Evolutionary conservation across 2,888 invertebrate species (phyloP), one percentile per base, ranked within the genome.

Genomic region (Siphlonurus alternatus): DNA sequence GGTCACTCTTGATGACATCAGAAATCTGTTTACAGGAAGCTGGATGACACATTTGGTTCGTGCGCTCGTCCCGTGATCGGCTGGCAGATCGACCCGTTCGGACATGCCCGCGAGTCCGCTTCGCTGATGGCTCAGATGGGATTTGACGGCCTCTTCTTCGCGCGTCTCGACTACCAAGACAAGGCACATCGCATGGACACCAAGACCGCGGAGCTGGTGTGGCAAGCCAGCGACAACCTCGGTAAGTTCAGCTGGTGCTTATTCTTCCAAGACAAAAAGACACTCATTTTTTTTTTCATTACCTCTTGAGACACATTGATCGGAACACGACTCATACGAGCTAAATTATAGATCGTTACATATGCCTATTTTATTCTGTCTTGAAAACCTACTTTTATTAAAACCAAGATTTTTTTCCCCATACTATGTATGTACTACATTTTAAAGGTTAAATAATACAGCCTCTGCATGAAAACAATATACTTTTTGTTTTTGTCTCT

Each of bases 1-100:
- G n/a, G n/a, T n/a, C n/a, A n/a, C n/a, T n/a, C n/a, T n/a, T 38
- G 38, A 38, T 15, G 15, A 38, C 5, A 38, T 15, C 38, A 38
- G 15, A 38, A 10, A 10, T 22, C 5, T 59, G 59, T 22, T 59
- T 38, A 20, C 19, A 77, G 77, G 63, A 75, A 76, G 2, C 69
- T 81, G 15, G 80, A 86, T 69, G 81, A 85, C 3, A 84, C 86
- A 0, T 86, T 89, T 70, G 88, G 87, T 0, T 74, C 77, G 1
- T 90, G 89, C 71, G 91, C 83, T 0, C 76, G 83, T 2, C 91
- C 92, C 0, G 81, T 80, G 64, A 81, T 87, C 7, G 90, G 84
- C 0, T 90, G 91, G 91, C 90, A 88, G 71, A 87, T 88, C 51
- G 92, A 92, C 72, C 90, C 91, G 0, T 92, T 92, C 71, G 92